Evolutionary conservation across 1,140 invertebrate genomes (phyloP), one percentile per base, ranked within the genome.

Genomic region (Carposina sasakii): DNA sequence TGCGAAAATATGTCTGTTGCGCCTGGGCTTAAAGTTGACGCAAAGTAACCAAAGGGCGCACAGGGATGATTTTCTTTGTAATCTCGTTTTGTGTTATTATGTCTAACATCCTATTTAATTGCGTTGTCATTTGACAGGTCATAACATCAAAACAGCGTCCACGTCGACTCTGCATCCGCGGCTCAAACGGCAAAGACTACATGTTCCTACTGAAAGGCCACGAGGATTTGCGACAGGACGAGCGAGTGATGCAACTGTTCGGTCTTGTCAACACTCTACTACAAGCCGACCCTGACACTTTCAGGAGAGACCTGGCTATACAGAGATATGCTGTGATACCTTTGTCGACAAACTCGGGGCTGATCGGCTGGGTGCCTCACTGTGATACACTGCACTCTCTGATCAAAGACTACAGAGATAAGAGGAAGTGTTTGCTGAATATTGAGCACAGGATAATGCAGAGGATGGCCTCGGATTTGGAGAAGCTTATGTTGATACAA

Each of bases 371-470:
- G 93, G 98, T 85, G 93, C 98, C 73, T 87, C 91, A 83, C 77
- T 89, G 54, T 85, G 88, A 51, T 81, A 89, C 50, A 86, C 85
- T 99, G 1, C 98, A 99, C 75, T 94, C 96, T 0, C 87, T 99
- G 0, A 99, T 99, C 59, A 89, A 95, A 57, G 98, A 99, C 81
- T 99, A 99, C 75, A 87, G 98, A 33, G 98, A 99, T 42, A 99
- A 99, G 79, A 98, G 98, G 81, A 98, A 98, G 76, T 98, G 98
- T 66, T 82, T 98, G 5, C 81, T 99, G 0, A 99, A 99, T 74
- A 98, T 99, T 52, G 98, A 99, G 71, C 98, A 99, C 71, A 89
- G 96, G 54, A 96, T 99, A 36, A 99, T 99, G 98, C 88, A 98
- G 39, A 77, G 96, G 84, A 98, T 99, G 93, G 96, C 97, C 0